phyloP scores from a whole-genome alignment of 2,113 vertebrate species.

The Rhinolophus sinicus region DNA sequence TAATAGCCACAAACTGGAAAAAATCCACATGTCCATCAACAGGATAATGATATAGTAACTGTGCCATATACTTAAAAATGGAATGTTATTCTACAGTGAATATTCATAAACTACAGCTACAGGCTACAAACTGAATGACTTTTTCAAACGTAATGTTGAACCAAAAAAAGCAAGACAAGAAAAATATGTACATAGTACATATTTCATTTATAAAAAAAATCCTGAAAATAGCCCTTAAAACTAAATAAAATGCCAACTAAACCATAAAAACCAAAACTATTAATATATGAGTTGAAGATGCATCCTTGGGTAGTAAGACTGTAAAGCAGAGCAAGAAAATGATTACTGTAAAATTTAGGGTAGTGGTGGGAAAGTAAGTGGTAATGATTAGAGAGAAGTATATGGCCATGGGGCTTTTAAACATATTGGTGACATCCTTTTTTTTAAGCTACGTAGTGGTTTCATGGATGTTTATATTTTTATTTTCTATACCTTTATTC shows the following conservation, averaged over 20 bases:
- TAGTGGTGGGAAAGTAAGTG: background rate
- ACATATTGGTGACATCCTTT: background rate
- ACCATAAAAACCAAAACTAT: background rate
- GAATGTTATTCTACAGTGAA: background rate
- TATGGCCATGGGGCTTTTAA: background rate
- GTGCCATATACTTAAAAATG: background rate
- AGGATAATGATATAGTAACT: background rate
- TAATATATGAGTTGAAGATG: background rate
- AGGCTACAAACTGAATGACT: background rate
- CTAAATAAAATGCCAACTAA: background rate
- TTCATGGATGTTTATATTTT: constrained; percentile 16
- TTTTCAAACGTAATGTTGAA: background rate
- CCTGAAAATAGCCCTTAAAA: constrained; percentile 24
- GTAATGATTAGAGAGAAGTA: background rate
- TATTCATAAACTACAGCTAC: background rate
- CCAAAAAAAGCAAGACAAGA: background rate
- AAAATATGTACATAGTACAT: background rate
- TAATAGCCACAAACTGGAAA: background rate
- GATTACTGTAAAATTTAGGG: background rate
- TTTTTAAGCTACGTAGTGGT: background rate
- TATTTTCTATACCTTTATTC: background rate
- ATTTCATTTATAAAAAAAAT: background rate
- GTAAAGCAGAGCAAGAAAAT: background rate
- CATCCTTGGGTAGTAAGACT: background rate
- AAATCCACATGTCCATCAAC: background rate